phyloP scores from a whole-genome alignment of 2,113 vertebrate species.

The Eulemur rufifrons region DNA sequence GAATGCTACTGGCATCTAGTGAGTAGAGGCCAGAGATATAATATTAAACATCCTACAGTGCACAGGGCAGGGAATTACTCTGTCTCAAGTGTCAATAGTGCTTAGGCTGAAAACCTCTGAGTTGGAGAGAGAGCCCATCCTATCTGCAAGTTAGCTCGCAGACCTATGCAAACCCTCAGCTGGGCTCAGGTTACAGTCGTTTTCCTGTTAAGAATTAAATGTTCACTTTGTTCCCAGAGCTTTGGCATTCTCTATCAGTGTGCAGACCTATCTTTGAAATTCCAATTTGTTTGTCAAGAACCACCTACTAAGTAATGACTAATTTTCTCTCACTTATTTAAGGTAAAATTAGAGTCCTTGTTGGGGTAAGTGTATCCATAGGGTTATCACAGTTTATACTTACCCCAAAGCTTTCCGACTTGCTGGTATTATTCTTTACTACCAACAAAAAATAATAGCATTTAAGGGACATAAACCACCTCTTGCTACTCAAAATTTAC shows the following conservation, averaged over 20 bases:
- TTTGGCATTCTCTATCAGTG: neutral
- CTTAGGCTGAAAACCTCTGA: neutral
- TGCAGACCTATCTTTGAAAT: neutral
- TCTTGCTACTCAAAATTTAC: neutral
- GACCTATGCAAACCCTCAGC: neutral
- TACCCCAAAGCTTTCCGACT: neutral
- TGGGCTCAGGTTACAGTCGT: neutral
- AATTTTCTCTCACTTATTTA: neutral
- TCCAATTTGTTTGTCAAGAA: neutral
- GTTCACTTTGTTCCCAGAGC: neutral
- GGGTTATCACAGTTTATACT: neutral
- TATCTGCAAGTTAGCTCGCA: neutral
- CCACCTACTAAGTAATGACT: neutral
- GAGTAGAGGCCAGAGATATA: neutral
- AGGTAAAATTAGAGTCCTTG: slow-evolving; percentile 18
- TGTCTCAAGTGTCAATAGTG: neutral
- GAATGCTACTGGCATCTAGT: neutral
- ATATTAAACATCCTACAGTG: neutral
- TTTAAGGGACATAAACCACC: neutral
- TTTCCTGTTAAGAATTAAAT: neutral
- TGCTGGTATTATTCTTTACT: neutral
- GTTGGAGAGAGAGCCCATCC: neutral
- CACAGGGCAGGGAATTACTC: neutral
- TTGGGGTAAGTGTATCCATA: neutral
- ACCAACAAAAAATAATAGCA: neutral